Percentiles rank a stretch among this genome's conserved stretches.
Evolutionary conservation across 2,113 vertebrate genomes (phyloP).

Genomic region (Nyctereutes procyonoides): DNA sequence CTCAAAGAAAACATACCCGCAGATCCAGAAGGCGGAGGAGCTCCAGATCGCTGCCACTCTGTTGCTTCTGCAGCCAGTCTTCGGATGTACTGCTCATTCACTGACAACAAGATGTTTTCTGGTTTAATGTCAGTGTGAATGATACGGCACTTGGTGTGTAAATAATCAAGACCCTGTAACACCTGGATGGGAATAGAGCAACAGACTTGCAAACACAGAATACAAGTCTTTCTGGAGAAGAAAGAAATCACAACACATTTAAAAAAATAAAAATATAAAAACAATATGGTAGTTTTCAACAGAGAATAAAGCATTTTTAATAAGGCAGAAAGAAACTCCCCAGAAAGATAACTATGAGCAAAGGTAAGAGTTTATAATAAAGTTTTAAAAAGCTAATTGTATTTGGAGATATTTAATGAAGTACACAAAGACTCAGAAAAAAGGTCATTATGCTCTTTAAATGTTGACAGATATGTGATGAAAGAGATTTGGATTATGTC

Average conservation of each 20-base stretch:
- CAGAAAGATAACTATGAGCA: conserved; percentile 20
- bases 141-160: conserved; percentile 97
- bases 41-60: conserved; percentile 97
- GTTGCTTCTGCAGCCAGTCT: conserved; percentile 97
- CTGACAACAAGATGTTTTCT: conserved; percentile 97
- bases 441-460: conserved; percentile 3
- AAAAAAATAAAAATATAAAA: background rate
- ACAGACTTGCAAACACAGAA: conserved; percentile 14
- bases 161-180: conserved; percentile 96
- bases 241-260: background rate
- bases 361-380: conserved; percentile 14
- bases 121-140: conserved; percentile 99
- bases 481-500: conserved; percentile 9
- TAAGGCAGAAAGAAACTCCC: background rate
- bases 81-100: conserved; percentile 95
- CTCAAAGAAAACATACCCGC: conserved; percentile 88
- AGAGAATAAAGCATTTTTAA: conserved; percentile 25
- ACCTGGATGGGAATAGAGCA: conserved; percentile 86
- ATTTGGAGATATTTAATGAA: conserved; percentile 6
- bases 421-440: background rate
- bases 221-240: conserved; percentile 28
- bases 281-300: background rate
- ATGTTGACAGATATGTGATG: background rate
- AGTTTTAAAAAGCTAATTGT: conserved; percentile 22
- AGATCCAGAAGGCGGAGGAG: conserved; percentile 96